A percentile compares a stretch with the other conserved stretches of the same genome.
These are phyloP conservation scores for Pteropus rufus DNA, from an alignment of 2,797 vertebrate species.

Conservation along the genomic window DNA sequence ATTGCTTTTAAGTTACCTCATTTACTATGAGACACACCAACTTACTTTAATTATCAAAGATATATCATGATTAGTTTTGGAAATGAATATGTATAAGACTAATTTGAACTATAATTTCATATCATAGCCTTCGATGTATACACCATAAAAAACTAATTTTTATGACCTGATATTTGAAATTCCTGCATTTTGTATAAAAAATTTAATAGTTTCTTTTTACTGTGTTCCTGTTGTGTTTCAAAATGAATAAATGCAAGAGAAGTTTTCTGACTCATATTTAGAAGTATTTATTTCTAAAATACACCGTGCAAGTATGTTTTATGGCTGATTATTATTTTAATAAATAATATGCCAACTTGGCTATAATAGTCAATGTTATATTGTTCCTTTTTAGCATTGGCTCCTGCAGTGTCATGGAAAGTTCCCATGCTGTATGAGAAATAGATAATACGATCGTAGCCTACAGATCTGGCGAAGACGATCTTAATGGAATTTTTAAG, in stretches of 20 bases:
- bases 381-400: not conserved
- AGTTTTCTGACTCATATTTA: not conserved
- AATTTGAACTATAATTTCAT: conserved; percentile 15
- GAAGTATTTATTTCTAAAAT: not conserved
- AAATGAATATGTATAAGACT: not conserved
- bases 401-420: not conserved
- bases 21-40: not conserved
- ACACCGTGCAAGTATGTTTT: not conserved
- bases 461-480: not conserved
- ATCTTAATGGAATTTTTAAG: not conserved
- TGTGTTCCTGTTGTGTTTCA: not conserved
- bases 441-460: not conserved
- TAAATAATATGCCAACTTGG: not conserved
- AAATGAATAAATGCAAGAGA: not conserved
- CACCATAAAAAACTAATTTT: not conserved
- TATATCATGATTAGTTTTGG: not conserved
- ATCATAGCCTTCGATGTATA: not conserved
- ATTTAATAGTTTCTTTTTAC: not conserved
- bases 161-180: not conserved
- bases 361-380: not conserved
- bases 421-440: not conserved
- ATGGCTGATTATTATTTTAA: not conserved
- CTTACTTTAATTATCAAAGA: not conserved
- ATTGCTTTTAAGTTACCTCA: not conserved
- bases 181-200: not conserved